Percentiles rank a stretch among this genome's conserved stretches.
These are phyloP conservation scores for Clamator glandarius DNA, from an alignment of 2,797 vertebrate genomes.

Conservation along the genomic window DNA sequence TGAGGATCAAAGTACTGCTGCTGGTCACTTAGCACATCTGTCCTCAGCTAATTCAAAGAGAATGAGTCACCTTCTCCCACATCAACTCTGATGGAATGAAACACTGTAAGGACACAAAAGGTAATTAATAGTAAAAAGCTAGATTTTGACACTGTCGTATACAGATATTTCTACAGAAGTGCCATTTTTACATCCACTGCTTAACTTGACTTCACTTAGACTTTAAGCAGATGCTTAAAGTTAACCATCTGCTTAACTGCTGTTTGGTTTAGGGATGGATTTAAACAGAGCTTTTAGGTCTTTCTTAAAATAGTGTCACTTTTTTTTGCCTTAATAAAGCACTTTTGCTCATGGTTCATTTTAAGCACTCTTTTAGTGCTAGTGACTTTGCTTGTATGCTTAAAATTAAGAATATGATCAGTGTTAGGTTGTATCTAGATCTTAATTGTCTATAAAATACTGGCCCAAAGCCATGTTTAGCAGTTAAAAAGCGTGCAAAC, in stretches of 20 bases:
- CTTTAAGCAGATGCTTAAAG: slow-evolving; percentile 27
- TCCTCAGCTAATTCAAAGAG: neutral
- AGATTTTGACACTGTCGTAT: neutral
- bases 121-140: neutral
- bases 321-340: neutral
- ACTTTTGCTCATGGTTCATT: neutral
- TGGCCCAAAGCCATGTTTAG: neutral
- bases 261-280: neutral
- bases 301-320: neutral
- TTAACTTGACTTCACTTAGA: neutral
- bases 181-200: neutral
- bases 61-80: neutral
- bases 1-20: neutral
- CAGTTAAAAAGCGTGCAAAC: neutral
- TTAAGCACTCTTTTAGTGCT: neutral
- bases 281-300: neutral
- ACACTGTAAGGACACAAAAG: neutral
- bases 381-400: neutral
- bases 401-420: neutral
- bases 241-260: slow-evolving; percentile 40
- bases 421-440: neutral
- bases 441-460: neutral
- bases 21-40: neutral
- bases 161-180: neutral
- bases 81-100: neutral